phyloP scores from a whole-genome alignment of 1,140 invertebrate genomes.

The Diorhabda carinulata region DNA sequence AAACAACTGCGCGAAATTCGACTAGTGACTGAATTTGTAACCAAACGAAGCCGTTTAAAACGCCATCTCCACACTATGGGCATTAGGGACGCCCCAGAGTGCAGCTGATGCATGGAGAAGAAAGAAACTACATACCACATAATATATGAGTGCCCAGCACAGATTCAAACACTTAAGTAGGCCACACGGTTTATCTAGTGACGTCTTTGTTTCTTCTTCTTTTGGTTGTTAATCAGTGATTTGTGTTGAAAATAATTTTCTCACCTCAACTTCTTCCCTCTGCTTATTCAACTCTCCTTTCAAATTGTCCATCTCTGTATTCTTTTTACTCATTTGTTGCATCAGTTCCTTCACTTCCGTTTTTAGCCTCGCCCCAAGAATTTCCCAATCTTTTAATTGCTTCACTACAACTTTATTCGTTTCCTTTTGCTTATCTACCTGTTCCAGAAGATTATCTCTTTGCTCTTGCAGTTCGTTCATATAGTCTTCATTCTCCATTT shows the following conservation, averaged over 20 bases:
- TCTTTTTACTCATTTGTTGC: constrained; percentile 51
- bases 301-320: constrained; percentile 51
- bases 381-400: constrained; percentile 54
- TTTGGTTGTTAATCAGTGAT: too few relatives aligned
- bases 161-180: too few relatives aligned
- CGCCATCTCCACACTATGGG: too few relatives aligned
- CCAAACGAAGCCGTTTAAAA: too few relatives aligned
- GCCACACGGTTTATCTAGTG: too few relatives aligned
- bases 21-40: too few relatives aligned
- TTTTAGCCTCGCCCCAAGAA: constrained; percentile 52
- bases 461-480: constrained; percentile 60
- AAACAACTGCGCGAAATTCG: too few relatives aligned
- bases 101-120: too few relatives aligned
- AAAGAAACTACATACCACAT: too few relatives aligned
- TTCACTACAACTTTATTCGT: constrained; percentile 47
- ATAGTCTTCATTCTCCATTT: constrained; percentile 63
- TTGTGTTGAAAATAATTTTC: background rate
- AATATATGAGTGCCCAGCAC: too few relatives aligned
- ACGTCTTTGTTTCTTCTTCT: too few relatives aligned
- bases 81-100: too few relatives aligned
- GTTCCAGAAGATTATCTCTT: constrained; percentile 45
- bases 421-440: constrained; percentile 44
- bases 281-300: constrained; percentile 52
- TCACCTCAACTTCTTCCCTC: constrained; percentile 42
- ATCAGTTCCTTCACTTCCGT: constrained; percentile 53